These are phyloP conservation scores for Hirtodrosophila alboralis DNA, from an alignment of 2,888 invertebrate genomes.

Conservation along the genomic window DNA sequence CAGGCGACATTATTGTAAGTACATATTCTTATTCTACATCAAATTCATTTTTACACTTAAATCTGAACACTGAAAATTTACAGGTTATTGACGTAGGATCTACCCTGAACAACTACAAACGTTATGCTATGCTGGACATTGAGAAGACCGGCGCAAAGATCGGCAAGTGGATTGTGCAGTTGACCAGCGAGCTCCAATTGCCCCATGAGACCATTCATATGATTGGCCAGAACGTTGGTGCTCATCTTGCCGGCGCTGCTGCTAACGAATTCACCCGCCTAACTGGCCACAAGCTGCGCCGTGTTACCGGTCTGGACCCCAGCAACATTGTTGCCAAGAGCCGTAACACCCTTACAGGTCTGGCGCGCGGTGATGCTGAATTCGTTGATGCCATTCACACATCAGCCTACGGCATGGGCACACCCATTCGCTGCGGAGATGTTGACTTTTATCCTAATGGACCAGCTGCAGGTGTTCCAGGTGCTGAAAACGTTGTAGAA, in stretches of 20 bases:
- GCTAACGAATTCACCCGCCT: slow-evolving; percentile 75
- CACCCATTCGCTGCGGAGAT: slow-evolving; percentile 71
- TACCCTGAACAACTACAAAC: slow-evolving; percentile 61
- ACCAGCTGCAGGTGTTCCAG: slow-evolving; percentile 71
- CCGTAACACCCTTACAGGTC: slow-evolving; percentile 61
- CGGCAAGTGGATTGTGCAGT: slow-evolving; percentile 73
- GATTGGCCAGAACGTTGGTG: slow-evolving; percentile 79
- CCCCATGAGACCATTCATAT: slow-evolving; percentile 78
- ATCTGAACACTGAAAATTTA: too few species aligned
- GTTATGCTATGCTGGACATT: slow-evolving; percentile 69
- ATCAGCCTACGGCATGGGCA: slow-evolving; percentile 78
- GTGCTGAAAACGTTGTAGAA: slow-evolving; percentile 78
- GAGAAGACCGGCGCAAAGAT: slow-evolving; percentile 68
- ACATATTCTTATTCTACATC: not conserved
- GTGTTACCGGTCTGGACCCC: slow-evolving; percentile 82
- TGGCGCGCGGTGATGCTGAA: slow-evolving; percentile 82
- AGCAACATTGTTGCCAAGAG: slow-evolving; percentile 70
- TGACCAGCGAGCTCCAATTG: slow-evolving; percentile 57
- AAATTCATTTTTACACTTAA: too few species aligned
- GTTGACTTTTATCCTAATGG: slow-evolving; percentile 83
- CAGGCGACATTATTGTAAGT: slow-evolving; percentile 77
- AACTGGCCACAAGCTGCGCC: slow-evolving; percentile 79
- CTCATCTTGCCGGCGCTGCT: slow-evolving; percentile 82
- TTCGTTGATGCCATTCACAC: slow-evolving; percentile 82
- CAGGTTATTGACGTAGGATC: slow-evolving; percentile 79